A percentile compares a stretch with the other conserved stretches of the same genome.
phyloP scores from a whole-genome alignment of 2,113 vertebrate genomes.

The Tinamus guttatus region DNA sequence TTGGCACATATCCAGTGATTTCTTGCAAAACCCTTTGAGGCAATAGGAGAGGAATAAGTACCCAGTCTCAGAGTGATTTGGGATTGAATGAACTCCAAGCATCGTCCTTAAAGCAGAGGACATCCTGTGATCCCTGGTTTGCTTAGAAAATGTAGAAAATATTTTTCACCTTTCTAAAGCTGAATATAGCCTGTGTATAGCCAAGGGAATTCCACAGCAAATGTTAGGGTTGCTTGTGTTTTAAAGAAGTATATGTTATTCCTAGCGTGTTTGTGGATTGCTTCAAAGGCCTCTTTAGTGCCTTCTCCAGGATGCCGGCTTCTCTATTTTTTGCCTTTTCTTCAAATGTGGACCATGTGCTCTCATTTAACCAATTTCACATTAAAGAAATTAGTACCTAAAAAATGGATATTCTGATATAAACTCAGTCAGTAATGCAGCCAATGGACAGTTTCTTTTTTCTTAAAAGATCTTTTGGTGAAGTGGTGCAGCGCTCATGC shows the following conservation, averaged over 20 bases:
- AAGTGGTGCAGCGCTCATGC: background rate
- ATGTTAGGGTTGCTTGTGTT: accelerated
- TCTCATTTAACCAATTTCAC: background rate
- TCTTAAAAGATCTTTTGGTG: background rate
- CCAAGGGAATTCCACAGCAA: background rate
- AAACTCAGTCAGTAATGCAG: background rate
- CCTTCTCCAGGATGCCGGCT: background rate
- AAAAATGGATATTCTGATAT: background rate
- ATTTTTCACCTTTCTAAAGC: background rate
- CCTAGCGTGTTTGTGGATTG: background rate
- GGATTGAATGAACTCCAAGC: background rate
- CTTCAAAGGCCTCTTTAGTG: background rate
- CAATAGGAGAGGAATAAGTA: background rate
- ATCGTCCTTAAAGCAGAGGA: background rate
- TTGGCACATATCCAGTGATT: background rate
- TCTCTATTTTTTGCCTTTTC: background rate
- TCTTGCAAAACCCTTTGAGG: no score
- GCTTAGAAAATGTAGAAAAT: background rate
- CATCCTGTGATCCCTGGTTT: background rate
- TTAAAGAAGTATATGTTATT: background rate
- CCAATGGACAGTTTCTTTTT: background rate
- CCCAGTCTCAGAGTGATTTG: background rate
- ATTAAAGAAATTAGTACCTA: background rate
- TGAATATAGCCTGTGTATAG: background rate
- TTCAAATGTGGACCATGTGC: background rate